Evolutionary conservation across 1,140 invertebrate species (phyloP).

Genomic region (Oreohelix idahoensis): DNA sequence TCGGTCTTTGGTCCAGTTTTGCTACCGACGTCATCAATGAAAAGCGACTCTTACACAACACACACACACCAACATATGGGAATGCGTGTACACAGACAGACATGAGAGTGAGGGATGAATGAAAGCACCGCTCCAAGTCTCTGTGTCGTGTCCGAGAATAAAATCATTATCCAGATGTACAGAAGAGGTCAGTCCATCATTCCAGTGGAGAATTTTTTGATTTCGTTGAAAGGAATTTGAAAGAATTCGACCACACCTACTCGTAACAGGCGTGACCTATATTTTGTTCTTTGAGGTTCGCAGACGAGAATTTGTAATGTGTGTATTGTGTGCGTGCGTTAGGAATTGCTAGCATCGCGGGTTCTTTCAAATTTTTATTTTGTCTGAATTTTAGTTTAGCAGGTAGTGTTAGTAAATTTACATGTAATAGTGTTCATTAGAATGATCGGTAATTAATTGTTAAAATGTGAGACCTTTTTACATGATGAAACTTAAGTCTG

Average conservation of each 20-base stretch:
- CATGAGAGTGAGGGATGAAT: background rate
- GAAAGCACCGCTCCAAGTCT: background rate
- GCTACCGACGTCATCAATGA: background rate
- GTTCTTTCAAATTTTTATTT: no score
- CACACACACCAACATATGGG: slow-evolving; percentile 29
- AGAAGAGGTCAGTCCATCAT: background rate
- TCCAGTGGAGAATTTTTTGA: background rate
- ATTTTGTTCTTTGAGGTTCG: background rate
- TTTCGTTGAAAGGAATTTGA: background rate
- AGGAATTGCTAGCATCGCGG: no score
- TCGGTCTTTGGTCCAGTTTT: slow-evolving; percentile 32
- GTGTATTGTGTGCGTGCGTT: no score
- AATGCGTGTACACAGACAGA: background rate
- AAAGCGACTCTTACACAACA: slow-evolving; percentile 5
- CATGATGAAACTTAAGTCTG: no score
- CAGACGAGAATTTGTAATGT: no score
- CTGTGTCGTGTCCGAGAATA: background rate
- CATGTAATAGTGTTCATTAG: no score
- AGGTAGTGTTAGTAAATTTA: no score
- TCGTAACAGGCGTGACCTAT: slow-evolving; percentile 24
- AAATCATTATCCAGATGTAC: slow-evolving; percentile 32
- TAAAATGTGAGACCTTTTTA: no score
- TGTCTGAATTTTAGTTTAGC: no score
- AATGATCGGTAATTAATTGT: no score
- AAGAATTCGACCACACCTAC: slow-evolving; percentile 44